Evolutionary conservation across 2,113 vertebrate species (phyloP).

Genomic region (Crotalus horridus): DNA sequence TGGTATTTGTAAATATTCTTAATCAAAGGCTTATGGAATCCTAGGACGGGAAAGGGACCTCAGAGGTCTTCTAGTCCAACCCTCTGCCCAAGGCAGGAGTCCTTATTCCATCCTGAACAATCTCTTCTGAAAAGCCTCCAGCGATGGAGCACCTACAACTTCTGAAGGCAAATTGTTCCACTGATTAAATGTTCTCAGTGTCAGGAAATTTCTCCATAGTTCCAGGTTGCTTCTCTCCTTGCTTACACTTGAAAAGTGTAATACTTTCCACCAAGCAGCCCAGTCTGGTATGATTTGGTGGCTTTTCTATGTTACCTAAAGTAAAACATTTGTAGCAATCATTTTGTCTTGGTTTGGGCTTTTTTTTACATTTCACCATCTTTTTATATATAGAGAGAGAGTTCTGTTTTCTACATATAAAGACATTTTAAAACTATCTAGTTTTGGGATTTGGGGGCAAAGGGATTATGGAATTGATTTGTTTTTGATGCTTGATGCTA

Average conservation of each 20-base stretch:
- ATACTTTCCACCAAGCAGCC: background rate
- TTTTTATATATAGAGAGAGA: background rate
- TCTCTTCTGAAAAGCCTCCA: too few species aligned
- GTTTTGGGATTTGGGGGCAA: background rate
- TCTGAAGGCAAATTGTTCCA: background rate
- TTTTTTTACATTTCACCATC: background rate
- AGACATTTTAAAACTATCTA: background rate
- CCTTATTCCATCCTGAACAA: too few species aligned
- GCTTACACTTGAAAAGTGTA: background rate
- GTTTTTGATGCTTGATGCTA: background rate
- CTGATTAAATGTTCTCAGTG: background rate
- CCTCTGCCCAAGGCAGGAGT: too few species aligned
- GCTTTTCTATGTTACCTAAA: background rate
- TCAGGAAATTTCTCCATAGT: background rate
- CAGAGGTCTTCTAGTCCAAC: too few species aligned
- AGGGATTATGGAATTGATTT: background rate
- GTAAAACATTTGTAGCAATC: background rate
- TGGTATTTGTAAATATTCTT: background rate
- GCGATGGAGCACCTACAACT: too few species aligned
- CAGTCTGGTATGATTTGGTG: background rate
- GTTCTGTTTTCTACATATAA: background rate
- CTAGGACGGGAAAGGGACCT: too few species aligned
- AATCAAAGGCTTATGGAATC: background rate
- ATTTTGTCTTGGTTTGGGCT: background rate
- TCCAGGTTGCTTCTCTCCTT: background rate